These are phyloP conservation scores for Rotaria macrura DNA, from an alignment of 2,888 invertebrate species.

Conservation along the genomic window DNA sequence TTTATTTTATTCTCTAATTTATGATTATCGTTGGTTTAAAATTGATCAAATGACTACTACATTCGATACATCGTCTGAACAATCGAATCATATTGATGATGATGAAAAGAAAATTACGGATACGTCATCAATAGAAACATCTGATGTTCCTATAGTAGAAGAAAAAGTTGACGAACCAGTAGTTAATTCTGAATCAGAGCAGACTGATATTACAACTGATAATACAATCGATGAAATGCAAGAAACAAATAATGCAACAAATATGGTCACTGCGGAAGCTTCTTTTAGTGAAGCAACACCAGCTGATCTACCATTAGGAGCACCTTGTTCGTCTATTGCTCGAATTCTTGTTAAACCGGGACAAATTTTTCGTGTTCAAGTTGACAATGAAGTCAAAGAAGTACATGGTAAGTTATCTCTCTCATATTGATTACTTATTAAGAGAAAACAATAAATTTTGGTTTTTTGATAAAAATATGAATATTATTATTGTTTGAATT, in stretches of 20 bases:
- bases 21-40: background rate
- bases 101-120: background rate
- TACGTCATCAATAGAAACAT: background rate
- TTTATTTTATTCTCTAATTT: background rate
- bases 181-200: background rate
- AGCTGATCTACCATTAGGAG: background rate
- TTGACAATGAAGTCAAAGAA: conserved; percentile 21
- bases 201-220: background rate
- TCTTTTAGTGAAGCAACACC: background rate
- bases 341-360: conserved; percentile 18
- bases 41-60: background rate
- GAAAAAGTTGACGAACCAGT: background rate
- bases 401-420: background rate
- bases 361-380: conserved; percentile 21
- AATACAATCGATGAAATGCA: background rate
- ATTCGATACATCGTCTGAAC: background rate
- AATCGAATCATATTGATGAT: background rate
- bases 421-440: background rate
- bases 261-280: background rate
- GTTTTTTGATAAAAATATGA: too few relatives aligned
- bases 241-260: background rate
- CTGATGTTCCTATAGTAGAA: background rate
- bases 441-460: background rate
- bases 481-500: too few relatives aligned
- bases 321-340: background rate